These are phyloP conservation scores for Athrips mouffetella DNA, from an alignment of 2,888 invertebrate genomes.

Conservation along the genomic window DNA sequence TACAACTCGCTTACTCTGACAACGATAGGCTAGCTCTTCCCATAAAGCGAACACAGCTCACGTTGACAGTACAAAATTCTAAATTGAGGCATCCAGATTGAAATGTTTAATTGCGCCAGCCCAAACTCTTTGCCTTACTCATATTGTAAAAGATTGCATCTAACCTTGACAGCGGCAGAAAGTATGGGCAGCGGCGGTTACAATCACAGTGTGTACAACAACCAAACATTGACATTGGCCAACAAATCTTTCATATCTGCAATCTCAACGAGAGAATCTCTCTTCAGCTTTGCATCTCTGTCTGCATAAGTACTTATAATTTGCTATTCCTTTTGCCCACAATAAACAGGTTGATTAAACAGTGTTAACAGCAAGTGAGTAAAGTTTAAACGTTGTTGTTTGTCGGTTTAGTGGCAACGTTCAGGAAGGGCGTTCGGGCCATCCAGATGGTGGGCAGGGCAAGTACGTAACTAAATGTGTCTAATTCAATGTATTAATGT, in stretches of 20 bases:
- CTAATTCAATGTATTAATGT: slow-evolving; percentile 64
- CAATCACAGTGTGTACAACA: slow-evolving; percentile 11
- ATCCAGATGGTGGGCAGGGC: slow-evolving; percentile 99
- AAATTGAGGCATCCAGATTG: slow-evolving; percentile 22
- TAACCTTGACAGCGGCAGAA: slow-evolving; percentile 17
- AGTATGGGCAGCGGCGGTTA: slow-evolving; percentile 18
- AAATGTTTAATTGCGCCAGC: slow-evolving; percentile 3
- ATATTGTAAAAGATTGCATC: background rate
- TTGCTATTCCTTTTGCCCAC: slow-evolving; percentile 44
- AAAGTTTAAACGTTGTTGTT: slow-evolving; percentile 61
- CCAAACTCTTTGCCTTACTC: slow-evolving; percentile 16
- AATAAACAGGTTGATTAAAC: slow-evolving; percentile 45
- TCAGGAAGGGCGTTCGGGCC: slow-evolving; percentile 99
- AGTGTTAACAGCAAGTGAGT: slow-evolving; percentile 40
- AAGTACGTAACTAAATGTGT: slow-evolving; percentile 89
- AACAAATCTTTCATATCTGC: slow-evolving; percentile 24
- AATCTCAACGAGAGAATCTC: slow-evolving; percentile 30
- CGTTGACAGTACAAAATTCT: slow-evolving; percentile 34
- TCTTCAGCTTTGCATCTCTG: slow-evolving; percentile 63
- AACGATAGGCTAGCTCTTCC: slow-evolving; percentile 34
- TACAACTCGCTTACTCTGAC: slow-evolving; percentile 40
- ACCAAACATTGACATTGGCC: slow-evolving; percentile 26
- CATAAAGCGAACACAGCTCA: slow-evolving; percentile 35
- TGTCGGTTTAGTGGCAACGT: slow-evolving; percentile 95
- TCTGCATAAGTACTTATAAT: slow-evolving; percentile 50